These are phyloP conservation scores for Drosophila peninsularis DNA, from an alignment of 2,888 invertebrate genomes.

Conservation along the genomic window DNA sequence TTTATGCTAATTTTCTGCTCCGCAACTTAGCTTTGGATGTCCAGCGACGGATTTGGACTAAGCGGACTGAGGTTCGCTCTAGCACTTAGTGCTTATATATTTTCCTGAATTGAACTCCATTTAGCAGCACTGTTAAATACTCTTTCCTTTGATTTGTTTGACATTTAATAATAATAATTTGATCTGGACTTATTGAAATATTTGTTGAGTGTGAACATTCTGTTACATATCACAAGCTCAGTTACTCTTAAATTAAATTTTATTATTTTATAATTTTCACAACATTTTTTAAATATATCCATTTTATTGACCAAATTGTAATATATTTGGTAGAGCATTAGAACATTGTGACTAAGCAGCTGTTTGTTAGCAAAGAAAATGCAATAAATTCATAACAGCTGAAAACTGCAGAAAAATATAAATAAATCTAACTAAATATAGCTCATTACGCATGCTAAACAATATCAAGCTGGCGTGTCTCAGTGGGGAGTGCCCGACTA, in stretches of 20 bases:
- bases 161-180: too few species aligned
- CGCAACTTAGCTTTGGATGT: slow-evolving; percentile 1
- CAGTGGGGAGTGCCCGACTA: not conserved
- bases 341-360: not conserved
- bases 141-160: not conserved
- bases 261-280: too few species aligned
- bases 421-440: too few species aligned
- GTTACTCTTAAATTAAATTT: too few species aligned
- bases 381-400: not conserved
- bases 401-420: not conserved
- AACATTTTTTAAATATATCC: not conserved
- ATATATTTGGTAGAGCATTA: not conserved
- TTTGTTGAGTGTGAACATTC: too few species aligned
- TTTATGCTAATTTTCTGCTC: not conserved
- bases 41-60: slow-evolving; percentile 8
- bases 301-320: not conserved
- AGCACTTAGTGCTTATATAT: not conserved
- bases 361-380: not conserved
- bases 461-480: not conserved
- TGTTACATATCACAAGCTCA: too few species aligned
- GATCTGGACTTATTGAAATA: too few species aligned
- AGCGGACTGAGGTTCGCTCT: not conserved
- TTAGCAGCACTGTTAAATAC: not conserved
- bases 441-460: not conserved
- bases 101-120: not conserved